Percentiles rank a stretch among this genome's conserved stretches.
Evolutionary conservation across 2,888 invertebrate genomes (phyloP).

Genomic region (Troides helena): DNA sequence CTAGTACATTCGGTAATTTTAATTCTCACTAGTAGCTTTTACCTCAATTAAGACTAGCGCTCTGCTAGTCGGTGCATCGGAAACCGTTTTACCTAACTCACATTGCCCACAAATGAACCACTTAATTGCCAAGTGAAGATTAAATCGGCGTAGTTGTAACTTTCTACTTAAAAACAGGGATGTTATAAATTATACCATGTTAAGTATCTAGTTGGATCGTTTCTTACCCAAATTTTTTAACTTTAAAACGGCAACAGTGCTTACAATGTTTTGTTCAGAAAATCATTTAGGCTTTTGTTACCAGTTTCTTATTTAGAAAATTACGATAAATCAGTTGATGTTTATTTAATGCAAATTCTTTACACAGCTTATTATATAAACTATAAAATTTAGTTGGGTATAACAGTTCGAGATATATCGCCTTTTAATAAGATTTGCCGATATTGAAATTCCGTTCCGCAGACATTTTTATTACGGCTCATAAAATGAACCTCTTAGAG

Average conservation of each 20-base stretch:
- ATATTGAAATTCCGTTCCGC: constrained; percentile 28
- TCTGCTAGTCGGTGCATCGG: background rate
- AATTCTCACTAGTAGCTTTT: background rate
- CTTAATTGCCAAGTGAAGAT: background rate
- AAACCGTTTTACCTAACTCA: constrained; percentile 2
- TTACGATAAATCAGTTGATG: no score
- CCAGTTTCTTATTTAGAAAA: no score
- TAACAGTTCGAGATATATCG: constrained; percentile 19
- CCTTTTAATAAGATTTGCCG: constrained; percentile 26
- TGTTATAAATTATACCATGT: no score
- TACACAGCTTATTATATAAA: background rate
- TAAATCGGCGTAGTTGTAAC: background rate
- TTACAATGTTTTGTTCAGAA: no score
- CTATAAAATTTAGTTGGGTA: constrained; percentile 13
- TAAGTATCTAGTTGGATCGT: no score
- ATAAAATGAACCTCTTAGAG: constrained; percentile 28
- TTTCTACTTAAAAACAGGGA: background rate
- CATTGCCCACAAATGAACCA: background rate
- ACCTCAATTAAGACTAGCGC: background rate
- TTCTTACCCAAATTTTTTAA: no score
- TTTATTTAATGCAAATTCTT: background rate
- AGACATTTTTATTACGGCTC: constrained; percentile 29
- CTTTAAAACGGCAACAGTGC: no score
- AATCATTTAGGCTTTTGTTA: no score
- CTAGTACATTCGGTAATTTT: background rate